phyloP scores from a whole-genome alignment of 1,140 invertebrate genomes.

The Leptinotarsa lineolata region DNA sequence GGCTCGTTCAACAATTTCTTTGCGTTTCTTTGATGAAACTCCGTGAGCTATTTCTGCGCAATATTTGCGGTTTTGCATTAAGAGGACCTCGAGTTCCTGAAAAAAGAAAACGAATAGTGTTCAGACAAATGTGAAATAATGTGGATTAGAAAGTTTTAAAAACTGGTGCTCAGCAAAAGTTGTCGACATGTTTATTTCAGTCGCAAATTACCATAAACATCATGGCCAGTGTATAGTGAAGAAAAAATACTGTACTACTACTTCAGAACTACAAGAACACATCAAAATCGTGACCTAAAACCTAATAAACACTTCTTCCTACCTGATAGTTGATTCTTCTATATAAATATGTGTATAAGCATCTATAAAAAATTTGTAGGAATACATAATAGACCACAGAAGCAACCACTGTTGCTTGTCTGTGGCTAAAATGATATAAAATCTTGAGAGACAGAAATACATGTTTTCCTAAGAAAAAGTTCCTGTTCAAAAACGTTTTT shows the following conservation, averaged over 20 bases:
- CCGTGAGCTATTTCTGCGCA: slow-evolving; percentile 97
- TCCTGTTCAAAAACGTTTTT: no score
- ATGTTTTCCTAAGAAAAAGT: no score
- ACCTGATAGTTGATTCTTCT: no score
- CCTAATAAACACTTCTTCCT: no score
- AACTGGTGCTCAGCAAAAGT: slow-evolving; percentile 38
- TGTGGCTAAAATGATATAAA: no score
- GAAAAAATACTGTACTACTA: background rate
- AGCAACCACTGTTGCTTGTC: no score
- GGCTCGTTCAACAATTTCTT: slow-evolving; percentile 93
- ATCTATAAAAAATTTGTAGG: no score
- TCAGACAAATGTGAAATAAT: background rate
- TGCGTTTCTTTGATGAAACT: slow-evolving; percentile 95
- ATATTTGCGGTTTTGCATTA: slow-evolving; percentile 98
- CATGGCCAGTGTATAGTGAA: slow-evolving; percentile 37
- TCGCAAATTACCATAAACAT: slow-evolving; percentile 55
- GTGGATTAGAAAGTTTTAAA: background rate
- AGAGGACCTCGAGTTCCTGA: slow-evolving; percentile 95
- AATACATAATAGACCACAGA: no score
- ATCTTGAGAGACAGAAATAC: no score
- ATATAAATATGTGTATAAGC: no score
- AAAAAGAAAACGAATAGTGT: slow-evolving; percentile 46
- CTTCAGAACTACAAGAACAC: background rate
- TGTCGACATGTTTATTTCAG: slow-evolving; percentile 49
- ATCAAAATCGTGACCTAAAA: no score